These are phyloP conservation scores for Oopsacas minuta DNA, from an alignment of 37 sponge, comb jelly and placozoan species.

Conservation along the genomic window DNA sequence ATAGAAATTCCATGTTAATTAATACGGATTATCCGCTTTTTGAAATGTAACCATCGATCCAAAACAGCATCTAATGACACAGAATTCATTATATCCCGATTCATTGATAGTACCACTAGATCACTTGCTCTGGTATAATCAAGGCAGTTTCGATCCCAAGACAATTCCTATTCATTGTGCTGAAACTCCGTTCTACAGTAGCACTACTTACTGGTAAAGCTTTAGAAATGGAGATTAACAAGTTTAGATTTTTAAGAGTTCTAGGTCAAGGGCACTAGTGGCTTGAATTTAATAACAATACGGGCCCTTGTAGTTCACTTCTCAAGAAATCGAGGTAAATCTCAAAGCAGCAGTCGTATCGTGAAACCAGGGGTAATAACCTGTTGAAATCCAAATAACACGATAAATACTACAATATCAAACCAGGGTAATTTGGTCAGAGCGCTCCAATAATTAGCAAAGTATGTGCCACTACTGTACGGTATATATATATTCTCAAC, in stretches of 20 bases:
- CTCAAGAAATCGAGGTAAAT: not conserved
- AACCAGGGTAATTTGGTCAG: too few species aligned
- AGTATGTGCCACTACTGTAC: too few species aligned
- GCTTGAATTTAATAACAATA: not conserved
- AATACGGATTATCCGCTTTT: not conserved
- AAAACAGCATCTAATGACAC: not conserved
- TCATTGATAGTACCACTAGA: not conserved
- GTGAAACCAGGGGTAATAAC: not conserved
- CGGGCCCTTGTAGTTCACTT: not conserved
- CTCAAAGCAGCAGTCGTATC: not conserved
- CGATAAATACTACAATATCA: too few species aligned
- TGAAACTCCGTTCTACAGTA: not conserved
- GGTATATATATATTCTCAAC: too few species aligned
- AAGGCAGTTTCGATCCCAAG: not conserved
- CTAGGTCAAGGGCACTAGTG: not conserved
- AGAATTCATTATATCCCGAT: not conserved
- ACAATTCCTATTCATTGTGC: too few species aligned
- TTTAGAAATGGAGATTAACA: not conserved
- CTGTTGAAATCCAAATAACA: not conserved
- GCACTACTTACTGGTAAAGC: not conserved
- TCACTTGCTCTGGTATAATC: not conserved
- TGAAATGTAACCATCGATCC: not conserved
- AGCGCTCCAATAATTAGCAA: too few species aligned
- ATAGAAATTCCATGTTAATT: not conserved
- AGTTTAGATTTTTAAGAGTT: not conserved